Evolutionary conservation across 2,113 vertebrate species (phyloP), one percentile per base, ranked within the genome.

Genomic region (Ia io): DNA sequence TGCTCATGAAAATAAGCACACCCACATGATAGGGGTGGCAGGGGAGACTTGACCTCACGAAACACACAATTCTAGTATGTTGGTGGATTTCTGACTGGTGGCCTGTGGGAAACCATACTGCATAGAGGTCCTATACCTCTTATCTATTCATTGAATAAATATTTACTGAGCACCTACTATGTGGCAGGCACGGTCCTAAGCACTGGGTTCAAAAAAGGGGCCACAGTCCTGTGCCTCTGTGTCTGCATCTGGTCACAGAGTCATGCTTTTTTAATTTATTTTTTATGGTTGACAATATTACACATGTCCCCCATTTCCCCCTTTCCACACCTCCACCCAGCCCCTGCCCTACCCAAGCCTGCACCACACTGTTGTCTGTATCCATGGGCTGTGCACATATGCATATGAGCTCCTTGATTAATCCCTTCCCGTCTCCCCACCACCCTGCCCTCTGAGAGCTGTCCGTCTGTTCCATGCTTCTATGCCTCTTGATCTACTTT

Each of bases 1-100:
- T 63, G 49, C 63, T 89, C 51, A 65, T 63, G 78, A 93, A 90
- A 94, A 85, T 69, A 92, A 88, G 47, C 17, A 70, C 73, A 74
- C 16, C 73, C 73, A 88, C 71, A 16, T 44, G 18, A 37, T n/a
- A 78, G 51, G 17, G 65, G 77, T 73, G 92, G 94, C 90, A 85
- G 88, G 84, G 76, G 77, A 88, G 74, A 44, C 32, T 37, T 95
- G 82, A 88, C 84, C 59, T 95, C 44, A 42, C 8, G 42, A 88
- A 87, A 88, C 73, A 51, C n/a, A 22, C 32, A 65, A 25, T 82
- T 84, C 59, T 42, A 17, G n/a, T 5, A 32, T 28, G 35, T 28
- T 71, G 65, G 42, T 80, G 56, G 32, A 35, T 78, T 77, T 93
- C 84, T 83, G 25, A 74, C 1, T 40, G 16, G 67, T 47, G 53